Conservation (phyloP, 1,140 invertebrate species). For the Hycleus cichorii region DNA sequence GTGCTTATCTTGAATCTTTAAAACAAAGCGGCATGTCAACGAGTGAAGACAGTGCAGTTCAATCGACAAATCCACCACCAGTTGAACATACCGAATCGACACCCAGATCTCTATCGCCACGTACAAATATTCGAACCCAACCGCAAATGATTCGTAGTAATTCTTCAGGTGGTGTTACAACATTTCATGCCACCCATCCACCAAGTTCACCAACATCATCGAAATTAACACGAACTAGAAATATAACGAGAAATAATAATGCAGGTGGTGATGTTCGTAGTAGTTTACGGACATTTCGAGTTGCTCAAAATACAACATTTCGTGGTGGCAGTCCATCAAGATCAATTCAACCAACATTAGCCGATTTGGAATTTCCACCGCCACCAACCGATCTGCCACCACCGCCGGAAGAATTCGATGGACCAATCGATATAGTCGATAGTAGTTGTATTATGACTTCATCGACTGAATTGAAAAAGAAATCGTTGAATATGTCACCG, state of each 20-base stretch:
- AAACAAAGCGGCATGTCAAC: conserved; percentile 62
- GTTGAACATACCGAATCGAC: conserved; percentile 29
- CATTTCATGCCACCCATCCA: conserved; percentile 51
- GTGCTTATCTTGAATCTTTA: conserved; percentile 89
- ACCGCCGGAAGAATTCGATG: conserved; percentile 57
- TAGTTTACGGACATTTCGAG: conserved; percentile 47
- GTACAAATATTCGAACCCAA: conserved; percentile 55
- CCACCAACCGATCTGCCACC: conserved; percentile 72
- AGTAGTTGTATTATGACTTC: conserved; percentile 34
- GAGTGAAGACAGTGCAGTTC: conserved; percentile 43
- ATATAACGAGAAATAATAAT: conserved; percentile 40
- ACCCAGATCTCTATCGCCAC: conserved; percentile 43
- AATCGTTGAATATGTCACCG: conserved; percentile 41
- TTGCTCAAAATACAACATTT: conserved; percentile 46
- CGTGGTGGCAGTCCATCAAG: conserved; percentile 51
- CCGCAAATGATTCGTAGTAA: conserved; percentile 79
- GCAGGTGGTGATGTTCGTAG: conserved; percentile 32
- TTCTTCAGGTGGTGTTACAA: conserved; percentile 70
- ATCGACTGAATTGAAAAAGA: conserved; percentile 42
- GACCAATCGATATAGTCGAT: conserved; percentile 33
- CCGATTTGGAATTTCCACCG: conserved; percentile 79
- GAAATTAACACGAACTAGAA: conserved; percentile 45
- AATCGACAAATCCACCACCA: conserved; percentile 34
- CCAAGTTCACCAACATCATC: conserved; percentile 50
- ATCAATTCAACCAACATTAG: conserved; percentile 54